These are phyloP conservation scores for Fragum sueziense DNA, from an alignment of 2,888 invertebrate genomes.

Conservation along the genomic window DNA sequence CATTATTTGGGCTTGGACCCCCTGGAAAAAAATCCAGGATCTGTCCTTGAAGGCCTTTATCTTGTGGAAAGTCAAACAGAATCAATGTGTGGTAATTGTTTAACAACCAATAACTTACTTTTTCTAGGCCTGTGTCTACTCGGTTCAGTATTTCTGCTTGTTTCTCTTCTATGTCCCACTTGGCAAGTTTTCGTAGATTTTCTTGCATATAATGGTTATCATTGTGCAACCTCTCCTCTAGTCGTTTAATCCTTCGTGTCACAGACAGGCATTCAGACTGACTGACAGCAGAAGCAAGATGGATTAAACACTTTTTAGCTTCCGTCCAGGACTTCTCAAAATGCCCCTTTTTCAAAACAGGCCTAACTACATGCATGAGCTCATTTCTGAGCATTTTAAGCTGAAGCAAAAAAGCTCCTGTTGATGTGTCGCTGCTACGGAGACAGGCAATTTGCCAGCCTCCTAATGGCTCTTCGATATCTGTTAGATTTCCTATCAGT, in stretches of 20 bases:
- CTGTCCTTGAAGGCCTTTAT: no score
- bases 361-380: neutral
- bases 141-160: neutral
- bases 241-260: neutral
- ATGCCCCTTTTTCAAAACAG: neutral
- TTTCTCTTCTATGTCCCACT: conserved; percentile 2
- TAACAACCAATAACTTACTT: no score
- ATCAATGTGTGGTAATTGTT: no score
- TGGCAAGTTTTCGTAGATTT: neutral
- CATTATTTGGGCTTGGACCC: no score
- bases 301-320: neutral
- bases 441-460: neutral
- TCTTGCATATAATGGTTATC: neutral
- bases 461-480: neutral
- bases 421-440: neutral
- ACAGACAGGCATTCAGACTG: neutral
- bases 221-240: neutral
- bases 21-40: no score
- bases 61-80: no score
- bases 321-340: neutral
- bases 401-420: neutral
- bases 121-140: no score
- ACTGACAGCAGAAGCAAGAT: neutral
- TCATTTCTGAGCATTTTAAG: neutral
- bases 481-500: neutral